Percentiles rank a stretch among this genome's conserved stretches.
Conservation (phyloP, 2,113 vertebrate genomes). For the Psilopogon haemacephalus region DNA sequence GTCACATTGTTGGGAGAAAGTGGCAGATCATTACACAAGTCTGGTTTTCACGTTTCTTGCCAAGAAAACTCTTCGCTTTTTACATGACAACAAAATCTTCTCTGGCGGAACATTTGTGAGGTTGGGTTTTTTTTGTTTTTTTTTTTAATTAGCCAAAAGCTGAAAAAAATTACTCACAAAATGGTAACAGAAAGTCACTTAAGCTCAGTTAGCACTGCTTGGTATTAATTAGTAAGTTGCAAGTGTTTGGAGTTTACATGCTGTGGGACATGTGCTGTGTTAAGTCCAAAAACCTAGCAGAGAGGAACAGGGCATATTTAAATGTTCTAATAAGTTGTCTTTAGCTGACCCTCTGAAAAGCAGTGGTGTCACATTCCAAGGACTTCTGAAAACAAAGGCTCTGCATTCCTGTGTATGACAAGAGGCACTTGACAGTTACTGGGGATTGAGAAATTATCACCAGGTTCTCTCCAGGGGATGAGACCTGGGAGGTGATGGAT, state of each 20-base stretch:
- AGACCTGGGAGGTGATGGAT: neutral
- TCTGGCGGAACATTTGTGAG: neutral
- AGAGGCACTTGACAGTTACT: neutral
- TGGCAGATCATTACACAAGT: neutral
- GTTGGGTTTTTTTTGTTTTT: neutral
- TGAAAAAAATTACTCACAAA: neutral
- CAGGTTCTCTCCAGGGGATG: neutral
- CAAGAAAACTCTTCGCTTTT: neutral
- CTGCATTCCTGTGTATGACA: neutral
- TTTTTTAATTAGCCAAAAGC: constrained; percentile 1
- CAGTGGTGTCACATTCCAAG: neutral
- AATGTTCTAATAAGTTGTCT: neutral
- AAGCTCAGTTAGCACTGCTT: neutral
- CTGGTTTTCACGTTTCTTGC: constrained; percentile 10
- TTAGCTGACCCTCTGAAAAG: neutral
- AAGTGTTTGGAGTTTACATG: neutral
- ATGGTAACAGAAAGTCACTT: neutral
- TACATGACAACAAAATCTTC: neutral
- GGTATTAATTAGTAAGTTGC: neutral
- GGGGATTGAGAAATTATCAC: neutral
- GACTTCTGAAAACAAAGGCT: neutral
- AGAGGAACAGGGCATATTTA: neutral
- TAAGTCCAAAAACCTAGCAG: neutral
- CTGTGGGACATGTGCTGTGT: neutral
- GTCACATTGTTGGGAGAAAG: neutral